A percentile compares a stretch with the other conserved stretches of the same genome.
Evolutionary conservation across 2,797 vertebrate genomes (phyloP).

Genomic region (Pipistrellus nathusii): DNA sequence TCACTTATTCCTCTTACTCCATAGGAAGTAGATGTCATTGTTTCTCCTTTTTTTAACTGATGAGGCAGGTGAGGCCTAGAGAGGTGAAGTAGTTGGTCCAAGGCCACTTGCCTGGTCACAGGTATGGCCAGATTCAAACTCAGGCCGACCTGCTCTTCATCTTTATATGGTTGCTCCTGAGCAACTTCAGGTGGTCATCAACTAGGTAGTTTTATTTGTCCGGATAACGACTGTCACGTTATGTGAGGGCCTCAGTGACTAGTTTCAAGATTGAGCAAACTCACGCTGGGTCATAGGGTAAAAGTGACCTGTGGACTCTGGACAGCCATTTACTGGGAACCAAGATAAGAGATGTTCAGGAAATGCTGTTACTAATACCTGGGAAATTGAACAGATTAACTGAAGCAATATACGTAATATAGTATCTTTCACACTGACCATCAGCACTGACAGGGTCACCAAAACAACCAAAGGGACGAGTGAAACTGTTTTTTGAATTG

Average conservation of each 20-base stretch:
- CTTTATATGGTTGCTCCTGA: background rate
- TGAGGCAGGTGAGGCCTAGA: background rate
- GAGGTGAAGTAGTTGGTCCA: background rate
- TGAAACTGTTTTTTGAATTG: background rate
- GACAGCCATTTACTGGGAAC: background rate
- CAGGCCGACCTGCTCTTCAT: background rate
- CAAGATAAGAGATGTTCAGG: constrained; percentile 14
- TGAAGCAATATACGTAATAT: no score
- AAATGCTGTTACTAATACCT: background rate
- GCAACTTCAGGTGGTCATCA: background rate
- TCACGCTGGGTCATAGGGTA: background rate
- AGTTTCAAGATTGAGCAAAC: constrained; percentile 29
- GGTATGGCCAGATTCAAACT: background rate
- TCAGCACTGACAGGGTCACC: background rate
- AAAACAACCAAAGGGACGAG: constrained; percentile 7
- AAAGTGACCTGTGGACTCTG: background rate
- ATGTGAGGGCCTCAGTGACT: background rate
- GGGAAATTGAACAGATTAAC: background rate
- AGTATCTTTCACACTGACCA: background rate
- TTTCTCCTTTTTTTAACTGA: background rate
- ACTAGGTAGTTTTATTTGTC: background rate
- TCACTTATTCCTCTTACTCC: background rate
- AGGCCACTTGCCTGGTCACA: background rate
- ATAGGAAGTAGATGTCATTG: background rate
- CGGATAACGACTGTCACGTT: background rate